These are phyloP conservation scores for Saxidomus purpurata DNA, from an alignment of 1,140 invertebrate species.

Conservation along the genomic window DNA sequence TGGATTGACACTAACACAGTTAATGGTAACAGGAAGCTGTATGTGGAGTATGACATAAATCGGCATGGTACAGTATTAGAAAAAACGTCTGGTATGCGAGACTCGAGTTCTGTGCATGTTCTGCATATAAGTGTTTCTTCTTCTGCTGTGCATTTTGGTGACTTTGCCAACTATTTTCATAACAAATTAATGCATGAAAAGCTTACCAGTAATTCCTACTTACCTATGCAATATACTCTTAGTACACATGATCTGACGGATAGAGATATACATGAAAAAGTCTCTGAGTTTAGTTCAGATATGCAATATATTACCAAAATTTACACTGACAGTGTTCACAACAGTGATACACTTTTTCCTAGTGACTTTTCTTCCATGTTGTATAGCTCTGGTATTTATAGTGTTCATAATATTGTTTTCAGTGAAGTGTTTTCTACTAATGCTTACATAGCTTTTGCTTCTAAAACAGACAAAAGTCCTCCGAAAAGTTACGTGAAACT, in stretches of 20 bases:
- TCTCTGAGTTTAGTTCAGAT: not conserved
- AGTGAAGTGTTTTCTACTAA: not conserved
- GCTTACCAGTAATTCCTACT: constrained; percentile 5
- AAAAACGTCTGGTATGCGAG: not conserved
- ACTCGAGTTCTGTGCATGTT: not conserved
- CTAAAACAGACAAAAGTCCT: too few species aligned
- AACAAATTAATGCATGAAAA: constrained; percentile 9
- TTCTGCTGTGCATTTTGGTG: not conserved
- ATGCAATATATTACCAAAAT: not conserved
- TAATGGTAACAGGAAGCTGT: constrained; percentile 18
- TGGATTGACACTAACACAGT: constrained; percentile 30
- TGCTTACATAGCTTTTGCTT: not conserved
- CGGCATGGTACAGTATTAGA: constrained; percentile 20
- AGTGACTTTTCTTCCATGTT: not conserved
- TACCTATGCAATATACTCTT: not conserved
- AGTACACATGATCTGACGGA: not conserved
- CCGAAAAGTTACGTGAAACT: too few species aligned
- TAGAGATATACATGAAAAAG: not conserved
- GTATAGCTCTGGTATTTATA: not conserved
- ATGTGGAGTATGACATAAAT: constrained; percentile 14
- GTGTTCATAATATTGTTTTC: not conserved
- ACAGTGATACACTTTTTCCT: not conserved
- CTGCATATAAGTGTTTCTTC: not conserved
- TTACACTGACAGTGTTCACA: not conserved
- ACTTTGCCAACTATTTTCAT: not conserved